Percentiles rank a stretch among this genome's conserved stretches.
Evolutionary conservation across 2,113 vertebrate species (phyloP).

Genomic region (Falcunculus frontatus): DNA sequence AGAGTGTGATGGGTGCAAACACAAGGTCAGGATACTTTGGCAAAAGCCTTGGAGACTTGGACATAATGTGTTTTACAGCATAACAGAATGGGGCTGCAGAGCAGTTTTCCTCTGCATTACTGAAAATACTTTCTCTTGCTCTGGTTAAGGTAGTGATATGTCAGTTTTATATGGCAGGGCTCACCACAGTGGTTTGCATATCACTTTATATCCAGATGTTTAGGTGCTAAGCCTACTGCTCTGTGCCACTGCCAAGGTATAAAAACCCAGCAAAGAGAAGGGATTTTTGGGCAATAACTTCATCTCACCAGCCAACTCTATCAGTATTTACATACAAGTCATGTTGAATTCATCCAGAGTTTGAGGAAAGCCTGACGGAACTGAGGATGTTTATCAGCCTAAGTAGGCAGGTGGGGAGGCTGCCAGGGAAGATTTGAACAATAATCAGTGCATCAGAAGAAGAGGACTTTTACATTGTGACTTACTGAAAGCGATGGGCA

Average conservation of each 20-base stretch:
- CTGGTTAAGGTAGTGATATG: background rate
- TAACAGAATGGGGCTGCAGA: background rate
- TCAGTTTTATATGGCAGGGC: background rate
- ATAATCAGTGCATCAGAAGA: background rate
- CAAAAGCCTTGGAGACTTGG: background rate
- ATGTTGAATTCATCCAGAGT: background rate
- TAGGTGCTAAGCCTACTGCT: background rate
- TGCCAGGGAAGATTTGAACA: background rate
- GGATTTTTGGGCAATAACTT: background rate
- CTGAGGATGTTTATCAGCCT: background rate
- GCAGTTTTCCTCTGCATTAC: background rate
- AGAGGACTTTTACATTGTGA: background rate
- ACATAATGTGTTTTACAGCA: background rate
- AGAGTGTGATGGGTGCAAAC: background rate
- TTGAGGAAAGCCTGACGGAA: background rate
- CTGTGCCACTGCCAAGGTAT: background rate
- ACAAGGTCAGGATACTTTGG: background rate
- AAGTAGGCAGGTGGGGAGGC: background rate
- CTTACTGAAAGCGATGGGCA: background rate
- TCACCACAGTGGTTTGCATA: background rate
- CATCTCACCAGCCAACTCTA: background rate
- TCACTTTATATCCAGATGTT: slow-evolving; percentile 16
- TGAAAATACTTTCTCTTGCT: background rate
- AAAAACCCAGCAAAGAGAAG: background rate
- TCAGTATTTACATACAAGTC: background rate